Evolutionary conservation across 2,888 invertebrate species (phyloP), one percentile per base, ranked within the genome.

Genomic region (Dysmachus trigonus): DNA sequence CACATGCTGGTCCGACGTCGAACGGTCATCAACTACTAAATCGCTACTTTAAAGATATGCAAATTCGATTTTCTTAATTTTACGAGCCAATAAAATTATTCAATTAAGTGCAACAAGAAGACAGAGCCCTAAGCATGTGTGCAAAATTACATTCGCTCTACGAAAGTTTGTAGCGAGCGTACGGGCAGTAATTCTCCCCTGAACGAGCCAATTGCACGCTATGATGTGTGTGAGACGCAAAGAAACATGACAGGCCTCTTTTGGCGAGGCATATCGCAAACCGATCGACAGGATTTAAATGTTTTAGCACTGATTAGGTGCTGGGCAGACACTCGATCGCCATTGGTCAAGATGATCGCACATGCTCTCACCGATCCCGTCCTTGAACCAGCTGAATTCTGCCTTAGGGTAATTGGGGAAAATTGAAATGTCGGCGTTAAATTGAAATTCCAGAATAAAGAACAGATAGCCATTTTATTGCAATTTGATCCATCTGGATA

Each of bases 1-100:
- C 62, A 10, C 62, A 62, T 62, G 62, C 62, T 10, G 62, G 22
- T 8, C 22, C n/a, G 51, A 4, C 31, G 51, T 35, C 51, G 79
- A 79, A 51, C 51, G 51, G 30, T 10, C 79, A 79, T 79, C 79
- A 79, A 79, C 47, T 79, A 79, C 51, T 51, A 79, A 83, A 41
- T 83, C 72, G 83, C 83, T 83, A 83, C 83, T 35, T 83, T 38
- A 62, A 82, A 83, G 83, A 38, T 83, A 83, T 83, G 83, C 83
- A 83, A 83, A 83, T 83, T 83, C 72, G 83, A 83, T 83, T 83
- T 83, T 33, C 72, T 83, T 83, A 83, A 83, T 72, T 83, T 83
- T 83, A 83, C 72, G 83, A 83, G 83, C 72, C 62, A 83, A 83
- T 83, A 83, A 83, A 83, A 83, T 83, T 83, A 83, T 83, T 83